Evolutionary conservation across 2,888 invertebrate genomes (phyloP).

Genomic region (Erebia ligea): DNA sequence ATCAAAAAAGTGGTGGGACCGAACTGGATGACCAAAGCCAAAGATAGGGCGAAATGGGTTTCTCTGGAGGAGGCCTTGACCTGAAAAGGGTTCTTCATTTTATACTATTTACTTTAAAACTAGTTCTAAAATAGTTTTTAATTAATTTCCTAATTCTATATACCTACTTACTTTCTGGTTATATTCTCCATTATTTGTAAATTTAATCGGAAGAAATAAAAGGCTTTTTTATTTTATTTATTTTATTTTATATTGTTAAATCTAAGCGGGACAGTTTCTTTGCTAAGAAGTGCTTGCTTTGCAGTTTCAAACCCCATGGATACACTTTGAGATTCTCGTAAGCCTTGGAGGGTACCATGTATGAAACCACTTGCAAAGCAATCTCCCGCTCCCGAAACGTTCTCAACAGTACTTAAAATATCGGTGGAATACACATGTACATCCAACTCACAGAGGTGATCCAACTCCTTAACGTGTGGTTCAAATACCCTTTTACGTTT

Average conservation of each 20-base stretch:
- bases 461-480: constrained; percentile 33
- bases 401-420: constrained; percentile 77
- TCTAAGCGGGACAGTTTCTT: constrained; percentile 82
- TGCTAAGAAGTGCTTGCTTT: constrained; percentile 80
- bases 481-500: constrained; percentile 48
- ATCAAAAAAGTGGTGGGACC: too few species aligned
- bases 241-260: not conserved
- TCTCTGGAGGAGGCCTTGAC: too few species aligned
- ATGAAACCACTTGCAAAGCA: constrained; percentile 89
- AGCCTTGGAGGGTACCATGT: constrained; percentile 82
- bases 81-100: too few species aligned
- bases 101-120: too few species aligned
- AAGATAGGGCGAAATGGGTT: too few species aligned
- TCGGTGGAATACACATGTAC: constrained; percentile 66
- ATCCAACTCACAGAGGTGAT: constrained; percentile 40
- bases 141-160: too few species aligned
- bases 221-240: too few species aligned
- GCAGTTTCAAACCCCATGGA: constrained; percentile 86
- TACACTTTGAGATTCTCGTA: constrained; percentile 83
- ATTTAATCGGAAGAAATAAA: too few species aligned
- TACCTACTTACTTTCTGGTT: too few species aligned
- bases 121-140: too few species aligned
- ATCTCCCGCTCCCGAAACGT: constrained; percentile 93
- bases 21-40: too few species aligned
- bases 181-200: too few species aligned